These are phyloP conservation scores for Scaptomyza reducta DNA, from an alignment of 2,888 invertebrate genomes.

Conservation along the genomic window DNA sequence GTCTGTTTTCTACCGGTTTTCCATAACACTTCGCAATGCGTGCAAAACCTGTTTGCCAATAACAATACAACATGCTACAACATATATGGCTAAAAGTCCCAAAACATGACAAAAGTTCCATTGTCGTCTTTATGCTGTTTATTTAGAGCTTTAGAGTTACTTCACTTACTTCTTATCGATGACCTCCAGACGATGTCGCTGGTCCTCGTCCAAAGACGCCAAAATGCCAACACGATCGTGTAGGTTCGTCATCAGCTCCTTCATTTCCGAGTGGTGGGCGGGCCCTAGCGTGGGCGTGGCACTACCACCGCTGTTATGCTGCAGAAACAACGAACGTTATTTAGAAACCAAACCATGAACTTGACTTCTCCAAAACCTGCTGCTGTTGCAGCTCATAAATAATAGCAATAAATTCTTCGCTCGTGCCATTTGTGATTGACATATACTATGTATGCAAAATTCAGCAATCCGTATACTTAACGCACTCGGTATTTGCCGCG, in stretches of 20 bases:
- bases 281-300: conserved; percentile 4
- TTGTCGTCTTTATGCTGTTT: not conserved
- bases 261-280: conserved; percentile 55
- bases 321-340: not conserved
- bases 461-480: conserved; percentile 43
- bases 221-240: conserved; percentile 82
- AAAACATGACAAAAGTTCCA: conserved; percentile 28
- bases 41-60: conserved; percentile 46
- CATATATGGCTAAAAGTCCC: not conserved
- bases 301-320: conserved; percentile 6
- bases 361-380: not conserved
- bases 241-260: conserved; percentile 78
- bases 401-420: not conserved
- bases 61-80: not conserved
- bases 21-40: conserved; percentile 23
- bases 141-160: not conserved
- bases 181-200: conserved; percentile 81
- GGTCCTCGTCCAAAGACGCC: conserved; percentile 82
- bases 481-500: conserved; percentile 57
- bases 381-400: not conserved
- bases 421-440: not conserved
- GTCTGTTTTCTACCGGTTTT: conserved; percentile 46
- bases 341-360: not conserved
- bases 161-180: conserved; percentile 84
- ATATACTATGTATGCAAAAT: not conserved